Evolutionary conservation across 1,140 invertebrate genomes (phyloP).

Genomic region (Drosophila aff.): DNA sequence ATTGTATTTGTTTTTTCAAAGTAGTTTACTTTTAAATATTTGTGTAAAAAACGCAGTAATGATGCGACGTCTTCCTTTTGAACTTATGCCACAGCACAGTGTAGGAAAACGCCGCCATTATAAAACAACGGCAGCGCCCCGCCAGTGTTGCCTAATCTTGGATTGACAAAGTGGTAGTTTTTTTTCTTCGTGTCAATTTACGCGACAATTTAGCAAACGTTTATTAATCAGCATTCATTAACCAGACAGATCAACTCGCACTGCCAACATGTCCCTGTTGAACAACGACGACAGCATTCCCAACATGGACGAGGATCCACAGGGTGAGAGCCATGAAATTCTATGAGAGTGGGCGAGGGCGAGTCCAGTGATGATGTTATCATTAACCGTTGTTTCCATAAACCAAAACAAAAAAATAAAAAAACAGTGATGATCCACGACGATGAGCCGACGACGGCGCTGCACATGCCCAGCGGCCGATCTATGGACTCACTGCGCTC

Average conservation of each 20-base stretch:
- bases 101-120: conserved; percentile 8
- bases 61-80: conserved; percentile 30
- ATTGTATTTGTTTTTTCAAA: background rate
- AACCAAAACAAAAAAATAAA: background rate
- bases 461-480: conserved; percentile 89
- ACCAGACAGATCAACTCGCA: background rate
- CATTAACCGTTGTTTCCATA: conserved; percentile 6
- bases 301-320: conserved; percentile 95
- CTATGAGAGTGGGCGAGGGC: conserved; percentile 55
- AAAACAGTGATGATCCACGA: conserved; percentile 91
- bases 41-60: background rate
- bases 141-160: conserved; percentile 31
- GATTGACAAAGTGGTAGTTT: conserved; percentile 60
- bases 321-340: conserved; percentile 87
- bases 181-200: conserved; percentile 55
- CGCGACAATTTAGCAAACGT: conserved; percentile 7
- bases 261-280: conserved; percentile 78
- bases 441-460: conserved; percentile 87
- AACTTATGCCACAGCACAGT: conserved; percentile 38
- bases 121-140: conserved; percentile 5
- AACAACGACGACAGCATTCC: conserved; percentile 93
- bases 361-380: conserved; percentile 43
- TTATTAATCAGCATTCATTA: background rate
- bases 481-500: conserved; percentile 96
- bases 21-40: background rate